Percentiles rank a stretch among this genome's conserved stretches.
Evolutionary conservation across 2,888 invertebrate genomes (phyloP).

Genomic region (Drosophila colorata): DNA sequence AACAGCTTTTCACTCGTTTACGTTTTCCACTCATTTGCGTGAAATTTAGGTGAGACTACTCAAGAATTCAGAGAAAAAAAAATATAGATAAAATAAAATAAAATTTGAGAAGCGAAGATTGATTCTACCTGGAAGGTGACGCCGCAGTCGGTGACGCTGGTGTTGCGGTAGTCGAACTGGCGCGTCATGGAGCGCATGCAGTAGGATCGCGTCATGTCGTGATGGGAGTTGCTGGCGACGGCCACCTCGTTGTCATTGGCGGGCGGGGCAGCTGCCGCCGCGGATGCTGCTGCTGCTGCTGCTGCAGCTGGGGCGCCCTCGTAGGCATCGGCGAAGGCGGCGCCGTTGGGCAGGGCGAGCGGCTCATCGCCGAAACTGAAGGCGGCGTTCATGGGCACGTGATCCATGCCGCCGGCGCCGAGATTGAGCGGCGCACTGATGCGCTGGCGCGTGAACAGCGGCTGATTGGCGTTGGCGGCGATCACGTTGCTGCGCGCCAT

Average conservation of each 20-base stretch:
- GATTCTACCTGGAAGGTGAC: slow-evolving; percentile 88
- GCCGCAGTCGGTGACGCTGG: slow-evolving; percentile 91
- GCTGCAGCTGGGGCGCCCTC: slow-evolving; percentile 45
- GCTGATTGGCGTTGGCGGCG: slow-evolving; percentile 24
- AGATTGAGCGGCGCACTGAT: slow-evolving; percentile 38
- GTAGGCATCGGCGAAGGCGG: slow-evolving; percentile 45
- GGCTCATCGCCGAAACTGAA: slow-evolving; percentile 62
- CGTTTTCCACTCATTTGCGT: no score
- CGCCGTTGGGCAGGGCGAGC: slow-evolving; percentile 81
- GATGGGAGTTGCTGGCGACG: slow-evolving; percentile 55
- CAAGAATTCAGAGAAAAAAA: no score
- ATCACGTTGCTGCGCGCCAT: slow-evolving; percentile 61
- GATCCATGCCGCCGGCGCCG: slow-evolving; percentile 17
- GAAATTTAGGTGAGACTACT: no score
- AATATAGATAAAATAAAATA: no score
- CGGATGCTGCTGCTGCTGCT: slow-evolving; percentile 18
- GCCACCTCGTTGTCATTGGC: slow-evolving; percentile 26
- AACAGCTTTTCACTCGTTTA: no score
- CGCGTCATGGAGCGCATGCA: slow-evolving; percentile 89
- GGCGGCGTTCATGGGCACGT: slow-evolving; percentile 20
- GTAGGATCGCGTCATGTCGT: slow-evolving; percentile 88
- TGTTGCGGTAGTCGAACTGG: slow-evolving; percentile 91
- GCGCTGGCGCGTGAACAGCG: slow-evolving; percentile 79
- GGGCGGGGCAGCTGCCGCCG: slow-evolving; percentile 4
- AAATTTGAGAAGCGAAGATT: no score